phyloP scores from a whole-genome alignment of 2,888 invertebrate genomes.

The Apocheima hispidaria region DNA sequence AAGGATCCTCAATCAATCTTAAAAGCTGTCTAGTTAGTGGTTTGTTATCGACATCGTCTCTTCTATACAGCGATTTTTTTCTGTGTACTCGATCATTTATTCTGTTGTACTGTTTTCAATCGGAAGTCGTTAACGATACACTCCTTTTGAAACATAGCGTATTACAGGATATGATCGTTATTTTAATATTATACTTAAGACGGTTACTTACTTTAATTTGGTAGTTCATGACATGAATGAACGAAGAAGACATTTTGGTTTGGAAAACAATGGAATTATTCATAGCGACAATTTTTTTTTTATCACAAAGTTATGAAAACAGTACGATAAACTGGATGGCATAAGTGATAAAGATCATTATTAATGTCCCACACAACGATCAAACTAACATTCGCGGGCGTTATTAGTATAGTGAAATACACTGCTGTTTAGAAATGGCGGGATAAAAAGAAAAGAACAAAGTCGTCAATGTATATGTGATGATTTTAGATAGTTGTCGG shows the following conservation, averaged over 20 bases:
- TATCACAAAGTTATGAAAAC: conserved; percentile 52
- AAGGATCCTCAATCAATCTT: conserved; percentile 21
- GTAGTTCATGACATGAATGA: not conserved
- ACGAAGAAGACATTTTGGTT: not conserved
- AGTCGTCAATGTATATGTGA: conserved; percentile 53
- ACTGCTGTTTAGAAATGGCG: conserved; percentile 37
- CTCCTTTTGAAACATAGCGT: conserved; percentile 29
- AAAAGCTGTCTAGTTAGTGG: not conserved
- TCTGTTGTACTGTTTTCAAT: conserved; percentile 14
- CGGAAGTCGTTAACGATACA: conserved; percentile 32
- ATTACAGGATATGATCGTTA: conserved; percentile 27
- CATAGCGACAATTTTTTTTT: conserved; percentile 11
- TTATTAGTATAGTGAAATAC: conserved; percentile 30
- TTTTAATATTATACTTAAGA: conserved; percentile 23
- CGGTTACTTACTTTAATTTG: conserved; percentile 20
- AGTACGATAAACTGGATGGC: conserved; percentile 54
- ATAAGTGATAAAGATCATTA: conserved; percentile 53
- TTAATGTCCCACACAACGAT: conserved; percentile 44
- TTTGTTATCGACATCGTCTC: conserved; percentile 1
- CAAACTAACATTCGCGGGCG: conserved; percentile 17
- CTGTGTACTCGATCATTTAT: conserved; percentile 3
- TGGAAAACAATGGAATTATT: conserved; percentile 8
- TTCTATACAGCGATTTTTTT: not conserved
- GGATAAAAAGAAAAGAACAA: conserved; percentile 37
- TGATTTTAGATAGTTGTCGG: conserved; percentile 42